Percentiles rank a stretch among this genome's conserved stretches.
Evolutionary conservation across 2,113 vertebrate genomes (phyloP).

Genomic region (Vidua chalybeata): DNA sequence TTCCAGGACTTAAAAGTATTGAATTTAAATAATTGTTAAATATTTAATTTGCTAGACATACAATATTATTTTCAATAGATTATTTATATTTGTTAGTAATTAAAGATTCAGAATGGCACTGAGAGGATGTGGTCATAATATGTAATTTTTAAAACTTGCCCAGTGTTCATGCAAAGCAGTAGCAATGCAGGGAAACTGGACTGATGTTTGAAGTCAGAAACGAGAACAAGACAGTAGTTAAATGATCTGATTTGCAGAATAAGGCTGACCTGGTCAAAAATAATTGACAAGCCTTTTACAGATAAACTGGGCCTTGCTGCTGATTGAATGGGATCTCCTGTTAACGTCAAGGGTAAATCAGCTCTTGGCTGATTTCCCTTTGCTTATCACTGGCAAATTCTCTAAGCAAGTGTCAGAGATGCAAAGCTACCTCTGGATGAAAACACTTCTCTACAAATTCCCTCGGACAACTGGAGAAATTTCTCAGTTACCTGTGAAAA

Average conservation of each 20-base stretch:
- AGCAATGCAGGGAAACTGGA: neutral
- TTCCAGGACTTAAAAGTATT: conserved; percentile 54
- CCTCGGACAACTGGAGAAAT: neutral
- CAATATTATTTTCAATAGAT: neutral
- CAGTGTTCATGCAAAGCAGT: neutral
- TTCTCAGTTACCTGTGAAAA: neutral
- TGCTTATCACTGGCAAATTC: neutral
- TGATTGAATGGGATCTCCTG: neutral
- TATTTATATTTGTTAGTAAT: conserved; percentile 48
- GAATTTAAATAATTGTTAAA: conserved; percentile 71
- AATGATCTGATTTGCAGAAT: neutral
- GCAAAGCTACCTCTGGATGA: neutral
- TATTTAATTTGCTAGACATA: conserved; percentile 57
- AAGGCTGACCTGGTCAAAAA: neutral
- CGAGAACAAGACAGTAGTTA: neutral
- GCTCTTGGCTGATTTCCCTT: neutral
- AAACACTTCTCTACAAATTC: neutral
- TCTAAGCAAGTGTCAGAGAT: neutral
- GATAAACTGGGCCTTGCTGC: neutral
- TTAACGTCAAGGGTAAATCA: neutral
- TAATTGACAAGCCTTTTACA: neutral
- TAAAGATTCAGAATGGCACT: neutral
- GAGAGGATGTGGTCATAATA: neutral
- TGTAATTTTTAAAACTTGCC: neutral
- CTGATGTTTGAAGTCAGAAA: neutral